phyloP scores from a whole-genome alignment of 2,888 invertebrate genomes.

The Agelastica alni region DNA sequence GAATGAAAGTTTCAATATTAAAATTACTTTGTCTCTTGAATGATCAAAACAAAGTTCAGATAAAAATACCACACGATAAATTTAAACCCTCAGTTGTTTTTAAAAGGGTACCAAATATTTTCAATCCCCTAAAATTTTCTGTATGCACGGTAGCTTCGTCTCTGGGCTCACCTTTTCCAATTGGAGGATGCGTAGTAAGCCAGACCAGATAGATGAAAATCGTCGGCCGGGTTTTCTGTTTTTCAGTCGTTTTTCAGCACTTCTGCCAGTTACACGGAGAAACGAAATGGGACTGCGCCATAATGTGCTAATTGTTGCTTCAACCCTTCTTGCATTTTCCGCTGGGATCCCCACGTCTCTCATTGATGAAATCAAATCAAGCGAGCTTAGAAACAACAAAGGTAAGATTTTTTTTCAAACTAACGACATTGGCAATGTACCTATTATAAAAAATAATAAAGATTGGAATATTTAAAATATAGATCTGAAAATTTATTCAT shows the following conservation, averaged over 20 bases:
- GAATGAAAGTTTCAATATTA: no score
- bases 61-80: no score
- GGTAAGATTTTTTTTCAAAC: no score
- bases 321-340: slow-evolving; percentile 37
- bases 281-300: slow-evolving; percentile 38
- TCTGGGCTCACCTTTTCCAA: slow-evolving; percentile 1
- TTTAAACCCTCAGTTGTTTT: no score
- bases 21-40: no score
- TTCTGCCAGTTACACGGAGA: slow-evolving; percentile 20
- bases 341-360: slow-evolving; percentile 52
- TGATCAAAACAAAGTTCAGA: no score
- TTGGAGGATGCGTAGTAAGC: slow-evolving; percentile 41
- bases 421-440: no score
- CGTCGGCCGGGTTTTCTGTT: slow-evolving; percentile 42
- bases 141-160: not conserved
- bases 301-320: slow-evolving; percentile 28
- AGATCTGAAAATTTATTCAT: no score
- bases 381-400: slow-evolving; percentile 51
- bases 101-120: no score
- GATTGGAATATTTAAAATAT: no score
- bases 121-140: not conserved
- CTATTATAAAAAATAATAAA: no score
- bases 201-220: slow-evolving; percentile 39
- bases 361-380: slow-evolving; percentile 53
- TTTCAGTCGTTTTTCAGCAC: slow-evolving; percentile 45